These are phyloP conservation scores for Limnephilus lunatus DNA, from an alignment of 2,888 invertebrate genomes.

Conservation along the genomic window DNA sequence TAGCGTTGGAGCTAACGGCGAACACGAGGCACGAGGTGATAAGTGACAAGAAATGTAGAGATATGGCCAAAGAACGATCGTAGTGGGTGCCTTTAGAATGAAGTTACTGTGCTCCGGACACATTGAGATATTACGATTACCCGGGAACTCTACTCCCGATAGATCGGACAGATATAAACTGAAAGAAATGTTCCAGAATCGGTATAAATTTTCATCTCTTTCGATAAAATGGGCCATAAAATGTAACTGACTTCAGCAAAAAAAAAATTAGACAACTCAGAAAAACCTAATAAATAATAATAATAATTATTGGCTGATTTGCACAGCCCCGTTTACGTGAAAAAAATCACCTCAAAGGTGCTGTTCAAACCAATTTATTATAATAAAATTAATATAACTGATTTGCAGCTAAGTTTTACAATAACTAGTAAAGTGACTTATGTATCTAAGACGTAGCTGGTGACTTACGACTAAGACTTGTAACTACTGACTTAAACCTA, in stretches of 20 bases:
- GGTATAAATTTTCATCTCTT: background rate
- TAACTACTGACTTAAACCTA: no score
- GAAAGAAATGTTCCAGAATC: background rate
- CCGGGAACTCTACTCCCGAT: background rate
- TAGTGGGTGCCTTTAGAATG: background rate
- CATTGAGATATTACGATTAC: constrained; percentile 2
- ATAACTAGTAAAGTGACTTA: no score
- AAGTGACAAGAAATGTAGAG: background rate
- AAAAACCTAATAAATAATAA: no score
- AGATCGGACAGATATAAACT: background rate
- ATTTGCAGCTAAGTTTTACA: no score
- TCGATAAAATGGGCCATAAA: background rate
- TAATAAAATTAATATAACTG: no score
- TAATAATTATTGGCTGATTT: no score
- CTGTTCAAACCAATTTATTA: no score
- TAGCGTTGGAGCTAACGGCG: background rate
- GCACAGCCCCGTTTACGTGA: no score
- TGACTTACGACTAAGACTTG: no score
- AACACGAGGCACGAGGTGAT: background rate
- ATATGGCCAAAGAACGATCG: background rate
- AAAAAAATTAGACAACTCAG: background rate
- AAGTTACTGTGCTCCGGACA: background rate
- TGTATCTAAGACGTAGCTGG: no score
- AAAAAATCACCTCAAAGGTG: no score
- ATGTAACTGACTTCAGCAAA: background rate